A percentile compares a stretch with the other conserved stretches of the same genome.
Evolutionary conservation across 2,888 invertebrate species (phyloP).

Genomic region (Troides aeacus): DNA sequence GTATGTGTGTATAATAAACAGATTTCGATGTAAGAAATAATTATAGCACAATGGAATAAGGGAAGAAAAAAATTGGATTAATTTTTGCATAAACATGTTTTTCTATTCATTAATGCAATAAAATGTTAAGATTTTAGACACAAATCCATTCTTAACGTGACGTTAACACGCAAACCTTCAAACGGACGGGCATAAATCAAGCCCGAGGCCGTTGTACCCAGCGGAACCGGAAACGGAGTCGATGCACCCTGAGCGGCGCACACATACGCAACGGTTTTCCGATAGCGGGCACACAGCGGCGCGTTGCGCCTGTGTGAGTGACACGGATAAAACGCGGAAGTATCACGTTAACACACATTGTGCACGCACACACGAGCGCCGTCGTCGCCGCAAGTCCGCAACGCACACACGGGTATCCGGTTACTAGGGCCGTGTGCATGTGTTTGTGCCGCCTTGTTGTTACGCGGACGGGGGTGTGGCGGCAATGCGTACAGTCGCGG

Average conservation of each 20-base stretch:
- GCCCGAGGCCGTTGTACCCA: constrained; percentile 72
- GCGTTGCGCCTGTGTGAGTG: constrained; percentile 50
- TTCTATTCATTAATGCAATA: constrained; percentile 26
- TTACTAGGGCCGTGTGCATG: constrained; percentile 46
- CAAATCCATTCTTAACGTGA: constrained; percentile 60
- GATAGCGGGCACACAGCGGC: constrained; percentile 29
- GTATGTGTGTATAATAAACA: too few species aligned
- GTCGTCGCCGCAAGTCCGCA: constrained; percentile 44
- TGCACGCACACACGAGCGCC: constrained; percentile 50
- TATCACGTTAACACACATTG: constrained; percentile 73
- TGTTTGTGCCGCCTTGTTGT: constrained; percentile 66
- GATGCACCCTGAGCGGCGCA: constrained; percentile 68
- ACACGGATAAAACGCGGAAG: constrained; percentile 74
- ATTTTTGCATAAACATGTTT: constrained; percentile 5
- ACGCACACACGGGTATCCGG: constrained; percentile 42
- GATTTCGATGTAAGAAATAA: too few species aligned
- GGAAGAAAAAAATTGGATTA: background rate
- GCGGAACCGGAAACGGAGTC: constrained; percentile 72
- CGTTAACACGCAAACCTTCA: constrained; percentile 70
- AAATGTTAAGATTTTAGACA: constrained; percentile 36
- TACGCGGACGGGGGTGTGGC: constrained; percentile 57
- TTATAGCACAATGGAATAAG: too few species aligned
- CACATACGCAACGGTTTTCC: constrained; percentile 32
- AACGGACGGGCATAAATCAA: constrained; percentile 68
- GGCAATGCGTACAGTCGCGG: constrained; percentile 39